These are phyloP conservation scores for Hucho hucho DNA, from an alignment of 2,113 vertebrate genomes.

Conservation along the genomic window DNA sequence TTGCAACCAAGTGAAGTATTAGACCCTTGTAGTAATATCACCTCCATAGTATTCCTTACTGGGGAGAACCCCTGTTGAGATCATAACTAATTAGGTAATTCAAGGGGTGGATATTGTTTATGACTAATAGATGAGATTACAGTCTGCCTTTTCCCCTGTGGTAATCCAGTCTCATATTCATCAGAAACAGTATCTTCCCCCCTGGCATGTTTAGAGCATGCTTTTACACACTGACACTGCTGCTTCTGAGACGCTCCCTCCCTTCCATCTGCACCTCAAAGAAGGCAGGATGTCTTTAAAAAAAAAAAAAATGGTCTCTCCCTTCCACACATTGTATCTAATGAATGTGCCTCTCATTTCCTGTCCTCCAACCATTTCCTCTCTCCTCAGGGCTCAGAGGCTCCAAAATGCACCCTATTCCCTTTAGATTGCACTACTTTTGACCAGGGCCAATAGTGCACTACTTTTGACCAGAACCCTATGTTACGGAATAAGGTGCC, in stretches of 20 bases:
- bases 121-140: conserved; percentile 5
- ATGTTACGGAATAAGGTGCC: no score
- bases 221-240: not conserved
- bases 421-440: no score
- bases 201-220: not conserved
- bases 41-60: no score
- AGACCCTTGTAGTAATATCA: no score
- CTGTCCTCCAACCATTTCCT: conserved; percentile 36
- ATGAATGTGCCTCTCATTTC: conserved; percentile 36
- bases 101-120: not conserved
- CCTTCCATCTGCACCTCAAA: conserved; percentile 19
- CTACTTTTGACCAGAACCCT: no score
- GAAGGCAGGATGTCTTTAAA: no score
- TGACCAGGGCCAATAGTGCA: no score
- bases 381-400: not conserved
- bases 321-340: conserved; percentile 37
- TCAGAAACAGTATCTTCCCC: not conserved
- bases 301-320: no score
- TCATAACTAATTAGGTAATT: not conserved
- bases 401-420: not conserved
- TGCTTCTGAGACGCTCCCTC: conserved; percentile 28
- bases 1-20: no score
- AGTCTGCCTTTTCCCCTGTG: not conserved
- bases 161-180: not conserved
- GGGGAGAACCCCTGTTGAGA: not conserved